Base-by-base conservation (phyloP, 2,888 invertebrate species). In the Physocephala rufipes region DNA sequence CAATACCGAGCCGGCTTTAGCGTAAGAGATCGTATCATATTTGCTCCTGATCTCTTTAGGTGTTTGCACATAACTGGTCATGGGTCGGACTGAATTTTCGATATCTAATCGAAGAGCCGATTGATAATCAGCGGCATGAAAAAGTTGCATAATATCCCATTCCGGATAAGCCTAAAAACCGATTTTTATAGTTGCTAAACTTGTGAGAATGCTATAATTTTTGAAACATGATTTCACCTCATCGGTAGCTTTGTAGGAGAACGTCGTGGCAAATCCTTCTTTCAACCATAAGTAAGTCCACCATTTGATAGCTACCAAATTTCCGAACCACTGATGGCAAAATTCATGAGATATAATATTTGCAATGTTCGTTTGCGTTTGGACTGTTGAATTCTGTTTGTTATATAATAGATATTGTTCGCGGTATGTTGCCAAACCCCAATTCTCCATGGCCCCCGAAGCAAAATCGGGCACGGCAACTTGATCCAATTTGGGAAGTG, bases 371-470 rank as follows among this genome's bases (percentile, higher is more conserved):
- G 82, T 82, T 74, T 84, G 79, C 0, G 82, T 82, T 45, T 72
- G 78, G 0, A 77, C 74, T 2, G 84, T 82, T 0, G 86, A 84
- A 3, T 75, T 81, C 3, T 77, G 72, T 0, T 76, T 71, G 68
- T 83, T 82, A 70, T 81, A 86, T 12, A 85, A 70, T 67, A 86
- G 13, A 72, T 82, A 82, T 67, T 82, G 81, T 75, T 86, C 86
- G 2, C 85, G 82, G 67, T 86, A 86, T 2, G 93, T 93, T 43
- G 95, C 91, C 55, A 96, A 85, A 5, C 96, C 96, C 96, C 96
- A 96, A 82, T 96, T 97, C 82, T 97, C 96, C 95, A 96, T 96
- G 49, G 95, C 96, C 24, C 93, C 93, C 74, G 93, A 91, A 30
- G 90, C 88, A 80, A 95, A 95, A 78, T 95, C 93, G 0, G 95